phyloP scores from a whole-genome alignment of 92 coral and sea anemone genomes.

The Scolanthus callimorphus region DNA sequence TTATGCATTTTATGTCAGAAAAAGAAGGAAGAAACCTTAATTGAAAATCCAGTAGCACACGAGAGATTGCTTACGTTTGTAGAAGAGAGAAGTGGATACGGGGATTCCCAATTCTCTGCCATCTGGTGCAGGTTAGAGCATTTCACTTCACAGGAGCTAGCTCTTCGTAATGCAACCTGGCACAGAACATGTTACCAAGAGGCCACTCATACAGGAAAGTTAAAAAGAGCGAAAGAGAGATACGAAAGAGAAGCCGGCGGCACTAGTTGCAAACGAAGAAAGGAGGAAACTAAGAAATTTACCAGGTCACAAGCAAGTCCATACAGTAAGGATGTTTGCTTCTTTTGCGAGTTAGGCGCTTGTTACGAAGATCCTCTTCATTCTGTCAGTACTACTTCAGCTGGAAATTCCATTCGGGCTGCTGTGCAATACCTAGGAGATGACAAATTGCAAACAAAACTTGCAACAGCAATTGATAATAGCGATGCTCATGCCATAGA shows the following conservation, averaged over 20 bases:
- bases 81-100: slow-evolving; percentile 28
- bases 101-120: slow-evolving; percentile 19
- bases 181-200: slow-evolving; percentile 35
- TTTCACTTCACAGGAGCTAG: slow-evolving; percentile 13
- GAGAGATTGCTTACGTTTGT: slow-evolving; percentile 17
- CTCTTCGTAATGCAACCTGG: slow-evolving; percentile 14
- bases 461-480: slow-evolving; percentile 16
- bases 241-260: slow-evolving; percentile 14
- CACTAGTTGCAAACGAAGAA: slow-evolving; percentile 5
- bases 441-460: slow-evolving; percentile 29
- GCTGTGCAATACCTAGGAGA: slow-evolving; percentile 27
- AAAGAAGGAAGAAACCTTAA: slow-evolving; percentile 8
- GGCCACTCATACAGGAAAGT: slow-evolving; percentile 28
- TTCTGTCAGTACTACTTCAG: slow-evolving; percentile 38
- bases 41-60: slow-evolving; percentile 28
- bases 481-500: slow-evolving; percentile 28
- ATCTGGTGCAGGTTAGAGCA: slow-evolving; percentile 9
- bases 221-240: slow-evolving; percentile 31
- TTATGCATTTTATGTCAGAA: slow-evolving; percentile 23
- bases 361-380: slow-evolving; percentile 25
- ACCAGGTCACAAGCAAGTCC: slow-evolving; percentile 33
- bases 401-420: slow-evolving; percentile 30
- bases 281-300: slow-evolving; percentile 10
- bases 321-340: slow-evolving; percentile 27
- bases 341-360: slow-evolving; percentile 29